Conservation (phyloP, 1,140 invertebrate genomes). For the Dufourea novaeangliae region DNA sequence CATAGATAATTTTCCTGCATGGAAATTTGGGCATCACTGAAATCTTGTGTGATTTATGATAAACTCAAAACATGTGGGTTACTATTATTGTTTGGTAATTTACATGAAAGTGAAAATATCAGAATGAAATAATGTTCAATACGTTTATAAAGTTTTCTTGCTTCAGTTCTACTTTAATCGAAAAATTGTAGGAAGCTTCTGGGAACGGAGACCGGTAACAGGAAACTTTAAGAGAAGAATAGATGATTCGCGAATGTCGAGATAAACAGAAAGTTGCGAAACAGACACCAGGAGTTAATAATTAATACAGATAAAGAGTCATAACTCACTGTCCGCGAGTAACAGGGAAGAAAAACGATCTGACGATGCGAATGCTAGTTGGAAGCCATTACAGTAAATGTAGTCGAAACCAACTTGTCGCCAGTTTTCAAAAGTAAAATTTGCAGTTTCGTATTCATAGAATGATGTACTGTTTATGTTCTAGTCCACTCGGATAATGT, state of each 20-base stretch:
- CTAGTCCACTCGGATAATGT: neutral
- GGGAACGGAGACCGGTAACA: neutral
- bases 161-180: too few species aligned
- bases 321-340: neutral
- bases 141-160: too few species aligned
- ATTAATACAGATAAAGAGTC: constrained; percentile 14
- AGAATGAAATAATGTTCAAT: too few species aligned
- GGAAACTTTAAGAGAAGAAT: neutral
- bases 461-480: neutral
- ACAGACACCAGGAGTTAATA: constrained; percentile 10
- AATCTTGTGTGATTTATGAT: too few species aligned
- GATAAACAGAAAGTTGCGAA: neutral
- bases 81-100: too few species aligned
- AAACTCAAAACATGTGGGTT: too few species aligned
- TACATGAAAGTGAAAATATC: too few species aligned
- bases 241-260: neutral
- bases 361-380: neutral
- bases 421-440: neutral
- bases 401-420: constrained; percentile 2
- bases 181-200: neutral
- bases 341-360: constrained; percentile 23
- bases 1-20: neutral
- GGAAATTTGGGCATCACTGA: neutral
- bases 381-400: constrained; percentile 9
- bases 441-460: neutral